phyloP scores from a whole-genome alignment of 2,113 vertebrate genomes.

The pig (Sus scrofa) region T2T-Sscrofa CM000824.6:203898501-203899000 shows the following conservation, averaged over 20 bases:
- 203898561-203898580: background rate
- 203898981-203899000: background rate
- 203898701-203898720: background rate
- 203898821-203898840: background rate
- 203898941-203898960: background rate
- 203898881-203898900: background rate
- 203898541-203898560: background rate
- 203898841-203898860: background rate
- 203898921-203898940: background rate
- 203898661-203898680: background rate
- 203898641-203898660: background rate
- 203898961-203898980: background rate
- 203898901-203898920: background rate
- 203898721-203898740: background rate
- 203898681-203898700: background rate
- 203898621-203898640: background rate
- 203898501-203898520: background rate
- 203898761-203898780: fast-evolving
- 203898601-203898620: background rate
- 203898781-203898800: too few species aligned
- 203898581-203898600: background rate
- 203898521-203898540: background rate
- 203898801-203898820: background rate
- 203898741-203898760: background rate
- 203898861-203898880: background rate